phyloP scores from a whole-genome alignment of 2,113 vertebrate genomes.

The Pipa parva region DNA sequence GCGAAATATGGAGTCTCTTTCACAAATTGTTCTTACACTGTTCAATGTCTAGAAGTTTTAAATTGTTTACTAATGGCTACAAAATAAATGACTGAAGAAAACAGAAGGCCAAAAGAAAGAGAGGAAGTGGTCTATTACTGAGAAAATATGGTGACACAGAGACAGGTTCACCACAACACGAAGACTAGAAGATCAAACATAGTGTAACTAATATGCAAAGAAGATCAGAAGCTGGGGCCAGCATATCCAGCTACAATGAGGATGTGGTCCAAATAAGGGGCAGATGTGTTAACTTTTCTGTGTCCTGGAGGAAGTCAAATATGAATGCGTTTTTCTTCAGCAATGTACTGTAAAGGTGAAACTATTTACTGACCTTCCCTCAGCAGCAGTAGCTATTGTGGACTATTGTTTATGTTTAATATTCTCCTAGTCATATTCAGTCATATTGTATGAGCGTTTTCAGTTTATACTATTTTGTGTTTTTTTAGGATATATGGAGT shows the following conservation, averaged over 20 bases:
- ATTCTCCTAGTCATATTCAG: too few species aligned
- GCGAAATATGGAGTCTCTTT: too few species aligned
- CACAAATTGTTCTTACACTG: too few species aligned
- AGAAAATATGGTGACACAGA: slow-evolving; percentile 54
- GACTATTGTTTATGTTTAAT: too few species aligned
- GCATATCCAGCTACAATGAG: slow-evolving; percentile 54
- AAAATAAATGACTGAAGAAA: background rate
- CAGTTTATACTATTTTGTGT: too few species aligned
- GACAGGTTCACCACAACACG: slow-evolving; percentile 64
- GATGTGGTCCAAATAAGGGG: slow-evolving; percentile 16
- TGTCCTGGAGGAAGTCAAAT: background rate
- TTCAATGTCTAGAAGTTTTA: too few species aligned
- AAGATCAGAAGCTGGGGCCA: slow-evolving; percentile 58
- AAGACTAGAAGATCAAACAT: slow-evolving; percentile 72
- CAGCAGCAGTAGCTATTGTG: too few species aligned
- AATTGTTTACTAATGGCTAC: too few species aligned
- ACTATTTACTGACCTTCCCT: too few species aligned
- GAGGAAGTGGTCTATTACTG: slow-evolving; percentile 51
- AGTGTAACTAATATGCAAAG: slow-evolving; percentile 80
- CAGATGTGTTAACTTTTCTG: slow-evolving; percentile 24
- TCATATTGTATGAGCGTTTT: too few species aligned
- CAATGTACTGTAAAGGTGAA: background rate
- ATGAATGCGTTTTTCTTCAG: background rate
- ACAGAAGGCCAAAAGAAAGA: slow-evolving; percentile 20
- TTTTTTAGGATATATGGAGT: too few species aligned